Evolutionary conservation across 1,140 invertebrate species (phyloP), one percentile per base, ranked within the genome.

Genomic region (Zaprionus tsacasi): DNA sequence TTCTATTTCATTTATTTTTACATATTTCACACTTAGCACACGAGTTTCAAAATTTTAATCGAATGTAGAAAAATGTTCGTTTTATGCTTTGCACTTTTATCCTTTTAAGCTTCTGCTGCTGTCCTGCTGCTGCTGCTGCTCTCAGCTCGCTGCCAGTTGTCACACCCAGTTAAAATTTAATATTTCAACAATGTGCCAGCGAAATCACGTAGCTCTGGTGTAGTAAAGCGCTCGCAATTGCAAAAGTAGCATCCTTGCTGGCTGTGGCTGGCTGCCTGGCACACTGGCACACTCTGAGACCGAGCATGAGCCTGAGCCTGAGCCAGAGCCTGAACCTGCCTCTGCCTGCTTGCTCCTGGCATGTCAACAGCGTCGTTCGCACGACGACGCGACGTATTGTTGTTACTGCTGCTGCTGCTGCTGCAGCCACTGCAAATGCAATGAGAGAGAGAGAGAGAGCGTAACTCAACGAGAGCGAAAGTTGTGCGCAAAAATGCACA

Each of bases 91-190:
- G n/a, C 40, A 45, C 40, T 45, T 45, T 45, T 45, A 45, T 43
- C 40, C 40, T n/a, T 43, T 40, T n/a, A n/a, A 43, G 7, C 7
- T n/a, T 45, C 36, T 69, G 58, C 45, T 67, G 68, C 57, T 67
- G 55, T 69, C 54, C 45, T 67, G 68, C 57, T 67, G 55, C 48
- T 55, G 45, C 6, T 6, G 27, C 33, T 65, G 68, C 27, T 30
- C n/a, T 48, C 38, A n/a, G 40, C 38, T 21, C 38, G 52, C 43
- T 56, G 58, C 35, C 64, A 77, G 52, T 68, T 78, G 76, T 87
- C 82, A 83, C 82, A 79, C 81, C 76, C 81, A 83, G 76, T 81
- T 87, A 72, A 70, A 76, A 75, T 81, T 87, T 64, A 81, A 81
- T 79, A 79, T 83, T 83, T 87, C 68, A 78, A 71, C 55, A 75